phyloP scores from a whole-genome alignment of 2,797 vertebrate species.

The Notamacropus eugenii region DNA sequence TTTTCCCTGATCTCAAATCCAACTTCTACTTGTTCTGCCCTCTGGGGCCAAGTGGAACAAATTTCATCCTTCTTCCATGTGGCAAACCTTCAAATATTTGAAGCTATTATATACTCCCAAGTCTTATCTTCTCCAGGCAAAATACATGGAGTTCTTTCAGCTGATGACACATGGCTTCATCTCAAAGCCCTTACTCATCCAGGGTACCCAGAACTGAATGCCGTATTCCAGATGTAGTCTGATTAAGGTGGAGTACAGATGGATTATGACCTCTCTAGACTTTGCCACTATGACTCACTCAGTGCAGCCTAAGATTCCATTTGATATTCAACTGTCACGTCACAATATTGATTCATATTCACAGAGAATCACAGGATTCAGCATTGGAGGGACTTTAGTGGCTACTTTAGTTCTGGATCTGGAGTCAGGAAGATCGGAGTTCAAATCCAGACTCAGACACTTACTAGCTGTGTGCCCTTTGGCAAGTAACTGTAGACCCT shows the following conservation, averaged over 20 bases:
- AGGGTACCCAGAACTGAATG: neutral
- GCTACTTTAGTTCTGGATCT: neutral
- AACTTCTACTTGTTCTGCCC: neutral
- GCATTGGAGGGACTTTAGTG: neutral
- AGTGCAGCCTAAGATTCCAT: neutral
- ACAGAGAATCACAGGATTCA: neutral
- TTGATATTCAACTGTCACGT: neutral
- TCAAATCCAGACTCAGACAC: neutral
- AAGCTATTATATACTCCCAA: neutral
- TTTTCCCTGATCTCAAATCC: neutral
- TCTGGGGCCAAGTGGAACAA: neutral
- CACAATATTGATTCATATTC: neutral
- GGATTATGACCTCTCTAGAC: neutral
- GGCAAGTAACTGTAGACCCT: neutral
- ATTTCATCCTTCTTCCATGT: neutral
- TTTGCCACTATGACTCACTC: neutral
- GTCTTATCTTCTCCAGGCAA: neutral
- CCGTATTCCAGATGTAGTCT: neutral
- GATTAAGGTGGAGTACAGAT: neutral
- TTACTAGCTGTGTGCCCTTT: neutral
- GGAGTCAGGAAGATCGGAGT: no score
- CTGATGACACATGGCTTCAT: neutral
- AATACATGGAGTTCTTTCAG: neutral
- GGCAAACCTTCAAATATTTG: neutral
- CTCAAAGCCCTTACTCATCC: neutral